Percentiles rank a stretch among this genome's conserved stretches.
Evolutionary conservation across 2,888 invertebrate species (phyloP).

Genomic region (Xanthia icteritia): DNA sequence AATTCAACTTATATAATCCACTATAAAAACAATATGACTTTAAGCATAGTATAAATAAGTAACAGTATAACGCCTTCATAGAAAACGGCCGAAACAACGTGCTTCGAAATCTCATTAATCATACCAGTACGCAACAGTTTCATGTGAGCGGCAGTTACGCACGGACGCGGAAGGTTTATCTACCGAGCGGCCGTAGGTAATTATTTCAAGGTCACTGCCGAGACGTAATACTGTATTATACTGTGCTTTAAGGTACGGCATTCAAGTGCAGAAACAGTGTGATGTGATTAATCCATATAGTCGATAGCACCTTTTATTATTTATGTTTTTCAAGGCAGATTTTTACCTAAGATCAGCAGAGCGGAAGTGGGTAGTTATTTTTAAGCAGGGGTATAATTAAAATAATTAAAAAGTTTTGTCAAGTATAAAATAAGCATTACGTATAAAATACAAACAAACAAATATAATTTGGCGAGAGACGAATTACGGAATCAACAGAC

Average conservation of each 20-base stretch:
- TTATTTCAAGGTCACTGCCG: too few relatives aligned
- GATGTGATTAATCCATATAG: neutral
- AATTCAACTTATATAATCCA: constrained; percentile 40
- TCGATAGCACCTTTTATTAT: neutral
- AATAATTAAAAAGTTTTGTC: too few relatives aligned
- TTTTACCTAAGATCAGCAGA: neutral
- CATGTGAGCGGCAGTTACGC: too few relatives aligned
- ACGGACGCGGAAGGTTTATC: too few relatives aligned
- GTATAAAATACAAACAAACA: neutral
- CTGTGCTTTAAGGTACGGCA: neutral
- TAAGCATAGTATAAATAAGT: too few relatives aligned
- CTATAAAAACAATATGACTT: constrained; percentile 52
- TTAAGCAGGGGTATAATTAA: neutral
- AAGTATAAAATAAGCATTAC: neutral
- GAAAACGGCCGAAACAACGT: too few relatives aligned
- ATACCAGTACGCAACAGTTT: too few relatives aligned
- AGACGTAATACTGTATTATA: too few relatives aligned
- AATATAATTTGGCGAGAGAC: neutral
- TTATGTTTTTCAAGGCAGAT: neutral
- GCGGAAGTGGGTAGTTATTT: neutral
- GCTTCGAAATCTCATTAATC: too few relatives aligned
- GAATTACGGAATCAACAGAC: neutral
- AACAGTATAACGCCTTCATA: too few relatives aligned
- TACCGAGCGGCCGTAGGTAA: too few relatives aligned
- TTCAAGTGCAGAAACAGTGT: constrained; percentile 22